Percentiles rank a stretch among this genome's conserved stretches.
Evolutionary conservation across 2,888 invertebrate species (phyloP).

Genomic region (Drosophila algonquin): DNA sequence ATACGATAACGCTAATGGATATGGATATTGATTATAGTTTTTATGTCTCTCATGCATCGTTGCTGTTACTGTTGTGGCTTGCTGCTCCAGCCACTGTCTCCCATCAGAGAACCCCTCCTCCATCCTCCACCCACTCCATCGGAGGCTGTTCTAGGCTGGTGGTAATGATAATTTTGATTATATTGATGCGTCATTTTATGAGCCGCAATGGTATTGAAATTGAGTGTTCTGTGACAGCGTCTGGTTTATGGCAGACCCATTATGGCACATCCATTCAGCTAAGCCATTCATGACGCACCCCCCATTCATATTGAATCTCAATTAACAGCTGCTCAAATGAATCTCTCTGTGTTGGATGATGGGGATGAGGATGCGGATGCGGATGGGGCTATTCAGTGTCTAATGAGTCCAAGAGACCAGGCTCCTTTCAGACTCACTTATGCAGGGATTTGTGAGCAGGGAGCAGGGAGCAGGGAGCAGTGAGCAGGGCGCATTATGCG

Average conservation of each 20-base stretch:
- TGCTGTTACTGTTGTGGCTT: slow-evolving; percentile 25
- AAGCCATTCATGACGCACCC: slow-evolving; percentile 58
- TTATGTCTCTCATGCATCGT: slow-evolving; percentile 63
- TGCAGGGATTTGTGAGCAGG: slow-evolving; percentile 25
- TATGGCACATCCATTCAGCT: slow-evolving; percentile 54
- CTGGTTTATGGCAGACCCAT: slow-evolving; percentile 61
- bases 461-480: neutral
- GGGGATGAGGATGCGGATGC: neutral
- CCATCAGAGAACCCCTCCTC: too few relatives aligned
- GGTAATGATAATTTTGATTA: slow-evolving; percentile 77
- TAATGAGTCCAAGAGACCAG: slow-evolving; percentile 32
- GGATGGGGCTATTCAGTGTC: slow-evolving; percentile 1
- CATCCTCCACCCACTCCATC: neutral
- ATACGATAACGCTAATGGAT: slow-evolving; percentile 80
- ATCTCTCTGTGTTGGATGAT: slow-evolving; percentile 6
- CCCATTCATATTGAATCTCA: slow-evolving; percentile 43
- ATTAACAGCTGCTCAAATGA: slow-evolving; percentile 62
- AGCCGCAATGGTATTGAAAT: slow-evolving; percentile 78
- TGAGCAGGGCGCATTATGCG: neutral
- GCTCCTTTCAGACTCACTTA: slow-evolving; percentile 28
- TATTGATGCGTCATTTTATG: slow-evolving; percentile 79
- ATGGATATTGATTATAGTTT: slow-evolving; percentile 80
- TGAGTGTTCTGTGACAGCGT: slow-evolving; percentile 74
- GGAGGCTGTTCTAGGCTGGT: slow-evolving; percentile 18
- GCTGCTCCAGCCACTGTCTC: neutral